A percentile compares a stretch with the other conserved stretches of the same genome.
Evolutionary conservation across 2,888 invertebrate genomes (phyloP).

Genomic region (Tridacna crocea): DNA sequence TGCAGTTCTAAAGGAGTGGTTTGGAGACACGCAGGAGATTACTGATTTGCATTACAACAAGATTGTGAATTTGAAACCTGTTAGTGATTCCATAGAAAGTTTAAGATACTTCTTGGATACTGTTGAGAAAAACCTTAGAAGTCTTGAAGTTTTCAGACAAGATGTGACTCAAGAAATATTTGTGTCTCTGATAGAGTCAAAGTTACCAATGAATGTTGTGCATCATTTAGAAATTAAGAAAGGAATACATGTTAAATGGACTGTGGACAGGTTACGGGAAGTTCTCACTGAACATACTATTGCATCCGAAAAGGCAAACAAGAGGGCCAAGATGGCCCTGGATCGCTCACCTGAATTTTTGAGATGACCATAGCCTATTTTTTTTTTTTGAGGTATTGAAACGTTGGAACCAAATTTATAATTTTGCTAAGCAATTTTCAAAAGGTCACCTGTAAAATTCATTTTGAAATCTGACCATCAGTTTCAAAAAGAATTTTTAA

Average conservation of each 20-base stretch:
- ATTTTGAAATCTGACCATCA: too few relatives aligned
- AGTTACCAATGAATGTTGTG: constrained; percentile 30
- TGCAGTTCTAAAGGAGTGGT: constrained; percentile 35
- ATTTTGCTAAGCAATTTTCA: too few relatives aligned
- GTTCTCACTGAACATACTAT: constrained; percentile 34
- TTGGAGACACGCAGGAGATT: constrained; percentile 39
- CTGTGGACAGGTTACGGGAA: neutral
- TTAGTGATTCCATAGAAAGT: constrained; percentile 27
- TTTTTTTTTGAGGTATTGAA: too few relatives aligned
- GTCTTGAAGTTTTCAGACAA: constrained; percentile 35
- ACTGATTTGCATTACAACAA: constrained; percentile 36
- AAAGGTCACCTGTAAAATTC: too few relatives aligned
- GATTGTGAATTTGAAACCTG: constrained; percentile 32
- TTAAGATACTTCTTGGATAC: constrained; percentile 38
- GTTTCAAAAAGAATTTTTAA: too few relatives aligned
- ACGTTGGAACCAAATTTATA: too few relatives aligned
- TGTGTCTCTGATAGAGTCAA: too few relatives aligned
- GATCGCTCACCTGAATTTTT: too few relatives aligned
- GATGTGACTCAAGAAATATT: constrained; percentile 40
- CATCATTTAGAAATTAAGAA: constrained; percentile 21
- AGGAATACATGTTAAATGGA: constrained; percentile 25
- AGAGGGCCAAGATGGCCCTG: too few relatives aligned
- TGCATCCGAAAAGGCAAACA: constrained; percentile 30
- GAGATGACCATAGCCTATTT: too few relatives aligned
- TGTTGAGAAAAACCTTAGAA: constrained; percentile 35